Conservation (phyloP, 1,140 invertebrate species). For the Papilio aristodemus region DNA sequence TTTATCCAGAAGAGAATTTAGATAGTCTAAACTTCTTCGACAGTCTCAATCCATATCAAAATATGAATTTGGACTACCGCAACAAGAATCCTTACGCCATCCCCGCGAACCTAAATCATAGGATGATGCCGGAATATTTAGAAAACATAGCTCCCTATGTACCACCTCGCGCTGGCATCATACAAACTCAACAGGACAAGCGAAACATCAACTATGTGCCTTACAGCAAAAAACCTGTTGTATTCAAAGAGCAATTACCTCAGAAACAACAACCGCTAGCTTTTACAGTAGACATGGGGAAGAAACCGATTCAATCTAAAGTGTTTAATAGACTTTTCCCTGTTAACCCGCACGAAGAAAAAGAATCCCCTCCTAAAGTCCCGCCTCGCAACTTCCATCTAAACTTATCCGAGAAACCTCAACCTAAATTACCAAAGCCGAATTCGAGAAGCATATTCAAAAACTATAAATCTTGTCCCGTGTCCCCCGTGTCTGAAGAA, state of each 20-base stretch:
- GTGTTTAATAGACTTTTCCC: slow-evolving; percentile 77
- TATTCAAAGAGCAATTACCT: slow-evolving; percentile 57
- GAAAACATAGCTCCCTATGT: slow-evolving; percentile 54
- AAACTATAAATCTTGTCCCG: slow-evolving; percentile 85
- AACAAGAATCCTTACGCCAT: slow-evolving; percentile 79
- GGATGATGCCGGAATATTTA: slow-evolving; percentile 64
- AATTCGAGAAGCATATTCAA: slow-evolving; percentile 83
- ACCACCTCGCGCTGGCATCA: slow-evolving; percentile 49
- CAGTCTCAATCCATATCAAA: slow-evolving; percentile 65
- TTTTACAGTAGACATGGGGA: slow-evolving; percentile 69
- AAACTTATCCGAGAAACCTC: slow-evolving; percentile 66
- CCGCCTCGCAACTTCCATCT: slow-evolving; percentile 73
- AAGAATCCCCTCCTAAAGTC: slow-evolving; percentile 53
- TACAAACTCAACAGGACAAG: slow-evolving; percentile 42
- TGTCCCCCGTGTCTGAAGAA: slow-evolving; percentile 85
- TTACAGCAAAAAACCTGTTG: slow-evolving; percentile 48
- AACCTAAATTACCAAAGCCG: slow-evolving; percentile 62
- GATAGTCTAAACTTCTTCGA: slow-evolving; percentile 75
- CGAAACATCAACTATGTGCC: slow-evolving; percentile 49
- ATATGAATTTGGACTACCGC: slow-evolving; percentile 62
- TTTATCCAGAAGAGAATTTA: slow-evolving; percentile 65
- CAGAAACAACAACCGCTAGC: slow-evolving; percentile 55
- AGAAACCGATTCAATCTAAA: slow-evolving; percentile 66
- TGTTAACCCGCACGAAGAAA: slow-evolving; percentile 45
- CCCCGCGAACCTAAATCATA: slow-evolving; percentile 76